phyloP scores from a whole-genome alignment of 2,888 invertebrate genomes.

The Mystacides longicornis region DNA sequence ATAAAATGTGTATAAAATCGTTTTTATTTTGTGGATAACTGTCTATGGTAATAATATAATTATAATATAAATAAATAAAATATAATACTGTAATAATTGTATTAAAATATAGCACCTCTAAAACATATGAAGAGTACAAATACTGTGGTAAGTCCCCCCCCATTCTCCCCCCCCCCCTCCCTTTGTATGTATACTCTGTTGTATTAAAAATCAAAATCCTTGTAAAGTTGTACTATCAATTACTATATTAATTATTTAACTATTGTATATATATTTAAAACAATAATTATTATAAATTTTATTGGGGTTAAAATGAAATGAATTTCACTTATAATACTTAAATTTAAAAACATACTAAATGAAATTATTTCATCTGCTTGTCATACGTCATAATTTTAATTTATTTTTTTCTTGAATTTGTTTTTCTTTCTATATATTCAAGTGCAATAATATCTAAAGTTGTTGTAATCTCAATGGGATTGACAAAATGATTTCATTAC shows the following conservation, averaged over 20 bases:
- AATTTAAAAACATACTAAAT: too few species aligned
- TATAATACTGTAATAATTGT: neutral
- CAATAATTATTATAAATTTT: too few species aligned
- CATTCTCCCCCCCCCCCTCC: neutral
- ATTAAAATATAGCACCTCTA: constrained; percentile 1
- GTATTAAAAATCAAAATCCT: neutral
- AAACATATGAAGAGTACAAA: constrained; percentile 61
- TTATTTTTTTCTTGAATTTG: too few species aligned
- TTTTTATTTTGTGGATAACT: constrained; percentile 1
- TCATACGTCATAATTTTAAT: too few species aligned
- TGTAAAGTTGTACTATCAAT: neutral
- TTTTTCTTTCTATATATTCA: too few species aligned
- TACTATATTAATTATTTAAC: neutral
- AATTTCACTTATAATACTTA: too few species aligned
- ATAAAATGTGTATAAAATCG: neutral
- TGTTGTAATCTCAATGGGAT: too few species aligned
- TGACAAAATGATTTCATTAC: too few species aligned
- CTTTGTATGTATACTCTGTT: neutral
- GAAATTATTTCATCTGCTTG: too few species aligned
- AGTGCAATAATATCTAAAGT: too few species aligned
- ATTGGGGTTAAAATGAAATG: too few species aligned
- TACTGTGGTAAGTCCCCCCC: constrained; percentile 55
- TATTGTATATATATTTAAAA: too few species aligned
- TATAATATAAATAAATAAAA: neutral
- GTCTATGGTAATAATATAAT: neutral